Evolutionary conservation across 2,888 invertebrate genomes (phyloP).

Genomic region (Perizoma affinitatum): DNA sequence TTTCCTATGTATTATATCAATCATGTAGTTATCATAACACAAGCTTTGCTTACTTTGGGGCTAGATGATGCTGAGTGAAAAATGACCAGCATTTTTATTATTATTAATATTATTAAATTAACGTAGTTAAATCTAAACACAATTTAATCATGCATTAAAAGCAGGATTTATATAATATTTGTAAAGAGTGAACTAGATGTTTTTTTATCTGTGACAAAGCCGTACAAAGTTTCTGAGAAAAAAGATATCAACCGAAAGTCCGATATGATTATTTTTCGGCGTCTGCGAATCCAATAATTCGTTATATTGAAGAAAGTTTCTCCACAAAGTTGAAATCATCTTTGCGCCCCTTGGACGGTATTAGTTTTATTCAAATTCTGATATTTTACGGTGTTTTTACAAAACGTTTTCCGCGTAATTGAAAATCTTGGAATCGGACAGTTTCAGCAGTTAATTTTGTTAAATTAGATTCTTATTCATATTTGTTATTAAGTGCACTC

Average conservation of each 20-base stretch:
- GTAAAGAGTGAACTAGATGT: constrained; percentile 4
- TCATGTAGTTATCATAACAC: too few relatives aligned
- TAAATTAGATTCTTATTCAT: too few relatives aligned
- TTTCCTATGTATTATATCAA: too few relatives aligned
- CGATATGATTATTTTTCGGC: constrained; percentile 63
- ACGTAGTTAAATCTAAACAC: too few relatives aligned
- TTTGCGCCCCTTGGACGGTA: constrained; percentile 66
- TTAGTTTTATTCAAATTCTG: constrained; percentile 68
- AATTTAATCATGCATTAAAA: too few relatives aligned
- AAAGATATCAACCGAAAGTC: constrained; percentile 65
- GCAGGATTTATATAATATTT: too few relatives aligned
- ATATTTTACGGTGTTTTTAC: constrained; percentile 52
- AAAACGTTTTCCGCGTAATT: constrained; percentile 37
- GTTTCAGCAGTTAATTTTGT: neutral
- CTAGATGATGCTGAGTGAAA: too few relatives aligned
- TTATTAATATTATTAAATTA: too few relatives aligned
- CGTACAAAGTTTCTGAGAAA: constrained; percentile 44
- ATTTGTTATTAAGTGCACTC: too few relatives aligned
- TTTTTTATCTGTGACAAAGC: constrained; percentile 23
- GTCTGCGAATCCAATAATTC: constrained; percentile 77
- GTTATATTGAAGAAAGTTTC: constrained; percentile 77
- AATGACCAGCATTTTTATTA: too few relatives aligned
- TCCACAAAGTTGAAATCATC: constrained; percentile 68
- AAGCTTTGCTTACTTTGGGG: too few relatives aligned
- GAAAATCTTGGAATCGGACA: constrained; percentile 29